Percentiles rank a stretch among this genome's conserved stretches.
phyloP scores from a whole-genome alignment of 1,140 invertebrate genomes.

The Drosophila yakuba region DNA sequence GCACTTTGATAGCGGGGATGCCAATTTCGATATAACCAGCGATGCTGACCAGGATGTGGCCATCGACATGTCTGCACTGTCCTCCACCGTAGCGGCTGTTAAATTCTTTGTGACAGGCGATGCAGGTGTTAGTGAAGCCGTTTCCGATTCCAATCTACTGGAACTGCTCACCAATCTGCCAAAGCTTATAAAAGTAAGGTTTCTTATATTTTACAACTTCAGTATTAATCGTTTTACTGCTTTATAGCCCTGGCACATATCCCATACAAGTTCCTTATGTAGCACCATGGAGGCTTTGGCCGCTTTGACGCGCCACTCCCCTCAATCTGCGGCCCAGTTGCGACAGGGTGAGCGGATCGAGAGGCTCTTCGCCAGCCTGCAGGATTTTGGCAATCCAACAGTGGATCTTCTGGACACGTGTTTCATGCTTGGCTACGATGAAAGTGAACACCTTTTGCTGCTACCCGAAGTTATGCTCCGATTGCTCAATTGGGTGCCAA shows the following conservation, averaged over 20 bases:
- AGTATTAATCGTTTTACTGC: neutral
- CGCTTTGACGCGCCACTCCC: constrained; percentile 53
- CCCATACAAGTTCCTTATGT: constrained; percentile 51
- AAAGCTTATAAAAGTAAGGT: constrained; percentile 52
- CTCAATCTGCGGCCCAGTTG: constrained; percentile 48
- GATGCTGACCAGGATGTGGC: constrained; percentile 65
- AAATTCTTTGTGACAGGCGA: constrained; percentile 53
- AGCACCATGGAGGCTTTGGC: constrained; percentile 68
- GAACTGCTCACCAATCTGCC: constrained; percentile 72
- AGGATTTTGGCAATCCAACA: constrained; percentile 72
- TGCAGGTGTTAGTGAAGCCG: constrained; percentile 52
- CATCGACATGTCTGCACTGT: constrained; percentile 71
- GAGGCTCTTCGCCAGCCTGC: constrained; percentile 79
- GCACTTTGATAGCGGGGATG: constrained; percentile 64
- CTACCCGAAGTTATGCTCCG: constrained; percentile 76
- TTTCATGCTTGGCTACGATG: constrained; percentile 84
- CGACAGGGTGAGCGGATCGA: constrained; percentile 62
- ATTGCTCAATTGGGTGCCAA: constrained; percentile 80
- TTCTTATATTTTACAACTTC: neutral
- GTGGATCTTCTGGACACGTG: constrained; percentile 80
- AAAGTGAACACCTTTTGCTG: constrained; percentile 59
- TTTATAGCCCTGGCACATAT: constrained; percentile 66
- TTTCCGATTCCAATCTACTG: constrained; percentile 73
- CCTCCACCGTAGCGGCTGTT: constrained; percentile 62
- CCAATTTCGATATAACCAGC: constrained; percentile 73